Evolutionary conservation across 1,140 invertebrate genomes (phyloP).

Genomic region (Lanistes nyassanus): DNA sequence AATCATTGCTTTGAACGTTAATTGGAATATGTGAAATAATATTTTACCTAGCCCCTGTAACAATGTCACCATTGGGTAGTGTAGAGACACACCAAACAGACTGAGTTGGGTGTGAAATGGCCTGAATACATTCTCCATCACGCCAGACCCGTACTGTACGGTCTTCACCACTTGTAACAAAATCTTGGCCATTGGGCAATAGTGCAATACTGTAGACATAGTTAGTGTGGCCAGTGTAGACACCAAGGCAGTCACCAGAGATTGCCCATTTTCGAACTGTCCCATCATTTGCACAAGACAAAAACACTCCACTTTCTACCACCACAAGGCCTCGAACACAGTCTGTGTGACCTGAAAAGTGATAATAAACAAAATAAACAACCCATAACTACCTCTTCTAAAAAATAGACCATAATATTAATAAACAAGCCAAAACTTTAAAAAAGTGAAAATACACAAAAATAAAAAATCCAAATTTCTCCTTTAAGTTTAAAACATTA

Average conservation of each 20-base stretch:
- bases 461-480: neutral
- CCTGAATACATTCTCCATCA: constrained; percentile 75
- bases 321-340: constrained; percentile 85
- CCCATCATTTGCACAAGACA: constrained; percentile 93
- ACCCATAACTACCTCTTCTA: no score
- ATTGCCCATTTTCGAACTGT: constrained; percentile 82
- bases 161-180: constrained; percentile 78
- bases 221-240: constrained; percentile 82
- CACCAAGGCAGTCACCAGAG: constrained; percentile 80
- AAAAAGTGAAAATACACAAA: neutral
- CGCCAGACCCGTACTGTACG: constrained; percentile 87
- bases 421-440: neutral
- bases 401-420: neutral
- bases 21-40: no score
- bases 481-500: neutral
- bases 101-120: constrained; percentile 82
- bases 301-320: constrained; percentile 77
- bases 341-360: constrained; percentile 85
- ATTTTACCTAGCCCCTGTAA: constrained; percentile 80
- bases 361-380: constrained; percentile 5
- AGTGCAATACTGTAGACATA: constrained; percentile 75
- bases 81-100: constrained; percentile 89
- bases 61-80: constrained; percentile 87
- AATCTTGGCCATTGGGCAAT: constrained; percentile 71
- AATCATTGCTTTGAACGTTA: neutral